Conservation (phyloP, 2,888 invertebrate genomes). For the Xanthorhoe spadicearia region DNA sequence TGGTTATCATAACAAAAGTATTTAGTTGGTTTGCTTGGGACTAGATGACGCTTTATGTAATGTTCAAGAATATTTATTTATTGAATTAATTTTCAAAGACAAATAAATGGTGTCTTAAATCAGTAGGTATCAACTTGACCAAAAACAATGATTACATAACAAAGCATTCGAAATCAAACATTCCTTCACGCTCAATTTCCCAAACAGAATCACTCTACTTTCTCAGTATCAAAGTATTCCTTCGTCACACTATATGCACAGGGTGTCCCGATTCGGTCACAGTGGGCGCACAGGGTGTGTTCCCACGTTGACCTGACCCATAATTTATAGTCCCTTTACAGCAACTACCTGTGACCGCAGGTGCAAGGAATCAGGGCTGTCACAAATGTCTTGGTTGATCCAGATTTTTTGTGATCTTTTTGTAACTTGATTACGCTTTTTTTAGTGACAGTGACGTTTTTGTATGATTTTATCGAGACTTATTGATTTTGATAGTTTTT, state of each 20-base stretch:
- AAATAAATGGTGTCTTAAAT: no score
- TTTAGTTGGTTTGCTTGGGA: no score
- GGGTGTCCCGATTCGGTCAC: conserved; percentile 58
- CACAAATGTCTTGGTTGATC: conserved; percentile 39
- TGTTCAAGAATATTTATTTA: no score
- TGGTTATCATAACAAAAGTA: no score
- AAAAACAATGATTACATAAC: background rate
- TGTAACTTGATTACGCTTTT: background rate
- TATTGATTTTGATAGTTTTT: conserved; percentile 15
- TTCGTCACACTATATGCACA: conserved; percentile 32
- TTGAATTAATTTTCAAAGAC: no score
- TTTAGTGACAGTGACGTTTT: conserved; percentile 13
- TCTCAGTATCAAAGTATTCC: background rate
- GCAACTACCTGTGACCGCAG: conserved; percentile 79
- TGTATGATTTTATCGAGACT: conserved; percentile 7
- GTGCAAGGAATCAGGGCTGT: conserved; percentile 76
- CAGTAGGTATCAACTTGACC: background rate
- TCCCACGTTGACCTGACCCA: conserved; percentile 83
- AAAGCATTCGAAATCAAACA: background rate
- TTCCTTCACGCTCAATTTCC: conserved; percentile 24
- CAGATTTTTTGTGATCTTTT: conserved; percentile 29
- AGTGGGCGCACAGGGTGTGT: conserved; percentile 62
- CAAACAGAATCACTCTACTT: conserved; percentile 17
- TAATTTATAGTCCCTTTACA: conserved; percentile 76
- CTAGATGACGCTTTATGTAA: no score